A percentile compares a stretch with the other conserved stretches of the same genome.
Evolutionary conservation across 2,113 vertebrate species (phyloP).

Genomic region (Tragelaphus strepsiceros): DNA sequence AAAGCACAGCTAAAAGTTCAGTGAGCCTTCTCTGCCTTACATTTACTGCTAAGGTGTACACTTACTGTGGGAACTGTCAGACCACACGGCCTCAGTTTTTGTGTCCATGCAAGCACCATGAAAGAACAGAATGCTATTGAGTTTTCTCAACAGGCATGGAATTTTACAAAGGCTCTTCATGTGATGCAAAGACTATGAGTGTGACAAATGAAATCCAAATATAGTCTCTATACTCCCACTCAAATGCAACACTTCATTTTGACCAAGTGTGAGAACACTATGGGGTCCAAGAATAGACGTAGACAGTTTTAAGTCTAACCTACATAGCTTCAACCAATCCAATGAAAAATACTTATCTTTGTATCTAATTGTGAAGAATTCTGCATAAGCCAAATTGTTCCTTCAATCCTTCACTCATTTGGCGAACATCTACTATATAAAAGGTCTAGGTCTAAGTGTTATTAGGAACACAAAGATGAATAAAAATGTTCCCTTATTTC

Average conservation of each 20-base stretch:
- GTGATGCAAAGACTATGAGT: neutral
- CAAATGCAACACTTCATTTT: neutral
- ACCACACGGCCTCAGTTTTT: neutral
- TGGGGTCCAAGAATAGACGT: neutral
- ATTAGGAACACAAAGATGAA: neutral
- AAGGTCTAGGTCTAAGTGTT: neutral
- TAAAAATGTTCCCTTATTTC: neutral
- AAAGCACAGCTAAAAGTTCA: constrained; percentile 44
- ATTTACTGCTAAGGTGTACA: constrained; percentile 2
- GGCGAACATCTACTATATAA: neutral
- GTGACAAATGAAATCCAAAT: neutral
- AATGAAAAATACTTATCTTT: neutral
- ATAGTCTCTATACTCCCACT: neutral
- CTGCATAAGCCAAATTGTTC: neutral
- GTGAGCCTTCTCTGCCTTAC: neutral
- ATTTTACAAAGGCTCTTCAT: neutral
- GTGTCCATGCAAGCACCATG: neutral
- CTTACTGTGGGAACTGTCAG: constrained; percentile 19
- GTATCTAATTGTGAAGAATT: neutral
- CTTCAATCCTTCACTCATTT: neutral
- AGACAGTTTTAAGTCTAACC: neutral
- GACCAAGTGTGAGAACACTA: neutral
- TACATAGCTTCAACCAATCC: neutral
- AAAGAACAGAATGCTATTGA: neutral
- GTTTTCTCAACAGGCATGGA: neutral